Base-by-base conservation (phyloP, 2,797 vertebrate species). In the Potorous gilbertii region DNA sequence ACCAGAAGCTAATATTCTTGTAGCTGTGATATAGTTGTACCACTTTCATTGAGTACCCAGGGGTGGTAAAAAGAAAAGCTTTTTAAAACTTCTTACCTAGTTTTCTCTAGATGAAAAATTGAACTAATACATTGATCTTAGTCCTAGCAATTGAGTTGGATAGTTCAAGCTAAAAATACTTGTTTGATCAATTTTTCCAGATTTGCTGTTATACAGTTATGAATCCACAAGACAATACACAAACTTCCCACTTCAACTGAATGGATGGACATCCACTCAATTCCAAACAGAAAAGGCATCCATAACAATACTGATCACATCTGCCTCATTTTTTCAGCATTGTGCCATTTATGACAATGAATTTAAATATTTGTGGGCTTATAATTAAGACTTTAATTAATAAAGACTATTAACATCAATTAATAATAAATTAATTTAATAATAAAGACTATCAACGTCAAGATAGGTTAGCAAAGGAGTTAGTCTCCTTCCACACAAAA, bases 21-120 rank as follows among this genome's bases (percentile, higher is more conserved):
- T 74, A 55, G 91, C 95, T 96, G 87, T 92, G 55, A 91, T 56
- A 46, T 92, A 96, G 90, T 57, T 93, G 93, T 62, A 95, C 52
- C 59, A 59, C 74, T 56, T 94, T 93, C 95, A 87, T 94, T 94
- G 18, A 66, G 50, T 92, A 91, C 40, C 18, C 29, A 66, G 74
- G 94, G 31, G 16, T 56, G 55, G 56, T 62, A 92, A 46, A 91
- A 74, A 74, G 24, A 87, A 87, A 87, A 87, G 27, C 16, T 50
- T 87, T 87, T 50, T 21, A 27, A 91, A 96, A 94, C 40, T 40
- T 90, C 66, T 74, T 57, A 59, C n/a, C 55, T 92, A 18, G 2
- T 55, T 95, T 81, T 97, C 54, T 93, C 34, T 59, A 81, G 18
- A 54, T 90, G 54, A 66, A 66, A 93, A 95, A 89, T 55, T 34